Conservation (phyloP, 2,113 vertebrate genomes). For the Sphyrna mokarran region DNA sequence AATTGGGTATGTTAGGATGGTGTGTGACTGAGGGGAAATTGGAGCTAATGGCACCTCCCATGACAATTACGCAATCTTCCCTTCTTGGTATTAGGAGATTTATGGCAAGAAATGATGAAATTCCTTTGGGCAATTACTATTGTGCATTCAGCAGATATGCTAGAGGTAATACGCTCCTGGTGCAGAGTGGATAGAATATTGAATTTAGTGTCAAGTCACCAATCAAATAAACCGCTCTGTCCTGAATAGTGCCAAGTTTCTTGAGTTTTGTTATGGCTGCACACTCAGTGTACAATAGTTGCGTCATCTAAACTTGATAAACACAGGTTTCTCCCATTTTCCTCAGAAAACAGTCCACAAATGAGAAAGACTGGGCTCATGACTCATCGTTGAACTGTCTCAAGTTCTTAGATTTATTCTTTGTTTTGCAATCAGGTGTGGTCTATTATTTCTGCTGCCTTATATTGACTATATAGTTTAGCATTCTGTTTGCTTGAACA, state of each 20-base stretch:
- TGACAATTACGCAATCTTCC: not conserved
- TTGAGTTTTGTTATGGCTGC: no score
- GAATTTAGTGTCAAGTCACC: not conserved
- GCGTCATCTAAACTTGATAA: not conserved
- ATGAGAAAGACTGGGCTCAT: not conserved
- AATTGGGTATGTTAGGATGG: not conserved
- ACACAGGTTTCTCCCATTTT: not conserved
- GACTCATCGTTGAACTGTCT: not conserved
- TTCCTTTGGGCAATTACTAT: not conserved
- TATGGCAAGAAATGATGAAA: not conserved
- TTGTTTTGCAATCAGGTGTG: not conserved
- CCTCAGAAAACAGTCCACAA: not conserved
- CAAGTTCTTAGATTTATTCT: not conserved
- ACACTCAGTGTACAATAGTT: no score
- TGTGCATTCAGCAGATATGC: not conserved
- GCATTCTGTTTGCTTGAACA: not conserved
- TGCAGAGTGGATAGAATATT: no score
- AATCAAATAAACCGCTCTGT: not conserved
- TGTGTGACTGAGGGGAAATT: not conserved
- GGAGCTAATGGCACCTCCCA: not conserved
- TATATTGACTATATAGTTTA: not conserved
- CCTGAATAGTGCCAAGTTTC: not conserved
- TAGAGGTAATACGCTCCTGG: not conserved
- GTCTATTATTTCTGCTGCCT: not conserved
- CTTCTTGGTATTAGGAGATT: not conserved